Percentiles rank a stretch among this genome's conserved stretches.
These are phyloP conservation scores for Leptinotarsa haldemani DNA, from an alignment of 2,888 invertebrate species.

Conservation along the genomic window DNA sequence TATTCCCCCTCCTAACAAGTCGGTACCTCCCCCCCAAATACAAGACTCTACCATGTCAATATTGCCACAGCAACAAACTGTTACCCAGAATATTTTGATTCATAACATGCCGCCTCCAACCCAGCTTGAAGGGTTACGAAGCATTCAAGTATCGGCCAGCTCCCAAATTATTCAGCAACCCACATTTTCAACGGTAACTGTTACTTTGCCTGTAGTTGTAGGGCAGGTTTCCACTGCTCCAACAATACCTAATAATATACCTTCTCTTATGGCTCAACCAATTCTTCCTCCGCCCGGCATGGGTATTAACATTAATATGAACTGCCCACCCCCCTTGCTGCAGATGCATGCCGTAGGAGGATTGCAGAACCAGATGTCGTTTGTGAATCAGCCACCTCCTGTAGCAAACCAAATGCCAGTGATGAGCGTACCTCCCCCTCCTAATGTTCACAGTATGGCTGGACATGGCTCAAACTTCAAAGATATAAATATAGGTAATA, in stretches of 20 bases:
- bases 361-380: slow-evolving; percentile 56
- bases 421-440: slow-evolving; percentile 66
- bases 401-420: slow-evolving; percentile 60
- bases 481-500: slow-evolving; percentile 62
- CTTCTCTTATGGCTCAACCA: slow-evolving; percentile 64
- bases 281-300: slow-evolving; percentile 62
- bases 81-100: slow-evolving; percentile 54
- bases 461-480: slow-evolving; percentile 47
- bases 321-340: slow-evolving; percentile 46
- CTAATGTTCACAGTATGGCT: slow-evolving; percentile 45
- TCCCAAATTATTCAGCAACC: slow-evolving; percentile 34
- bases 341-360: slow-evolving; percentile 38
- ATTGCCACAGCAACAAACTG: slow-evolving; percentile 33
- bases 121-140: slow-evolving; percentile 39
- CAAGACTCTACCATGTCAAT: slow-evolving; percentile 47
- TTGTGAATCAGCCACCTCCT: slow-evolving; percentile 60
- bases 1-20: slow-evolving; percentile 66
- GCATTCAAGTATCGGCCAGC: slow-evolving; percentile 26
- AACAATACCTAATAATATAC: slow-evolving; percentile 55
- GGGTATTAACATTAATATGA: slow-evolving; percentile 51
- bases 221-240: slow-evolving; percentile 51
- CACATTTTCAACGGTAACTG: slow-evolving; percentile 51
- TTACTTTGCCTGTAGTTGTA: slow-evolving; percentile 52
- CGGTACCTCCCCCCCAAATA: slow-evolving; percentile 63
- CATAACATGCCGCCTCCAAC: slow-evolving; percentile 52